Base-by-base conservation (phyloP, 2,888 invertebrate species). In the Frankliniella fusca region DNA sequence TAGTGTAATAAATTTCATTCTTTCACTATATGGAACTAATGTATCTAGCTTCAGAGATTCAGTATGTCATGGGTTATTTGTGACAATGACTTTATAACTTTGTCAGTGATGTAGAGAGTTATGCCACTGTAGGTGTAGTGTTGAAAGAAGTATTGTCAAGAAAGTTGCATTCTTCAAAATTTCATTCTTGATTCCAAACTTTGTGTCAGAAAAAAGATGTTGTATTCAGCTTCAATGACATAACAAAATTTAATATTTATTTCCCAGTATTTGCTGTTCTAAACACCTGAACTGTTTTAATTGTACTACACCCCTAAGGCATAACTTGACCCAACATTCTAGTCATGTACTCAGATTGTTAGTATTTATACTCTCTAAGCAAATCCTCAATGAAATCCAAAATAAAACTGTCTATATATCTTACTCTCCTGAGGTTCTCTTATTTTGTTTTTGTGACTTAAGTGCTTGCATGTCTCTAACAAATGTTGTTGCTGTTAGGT, bases 381-480 rank as follows among this genome's bases (percentile, higher is more conserved):
- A 27, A 27, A 9, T 23, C 27, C 23, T 15, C 7, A 20, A 15
- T 54, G 15, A 20, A 54, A 20, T 54, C 54, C 10, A 12, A 23
- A 76, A 76, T 23, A 23, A 76, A 76, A 76, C 70, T 76, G 70
- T 76, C 70, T 23, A 76, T 27, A 76, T 38, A 38, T 38, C 38
- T 5, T 38, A 38, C 38, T 38, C 38, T 38, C 2, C 38, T 38
- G 38, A 38, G 38, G 3, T 38, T 38, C 5, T 38, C 38, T 38
- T 38, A 2, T 38, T 38, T 38, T 38, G 5, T 38, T 38, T 38
- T 38, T 38, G 3, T 38, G 38, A 38, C 38, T 5, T 38, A 38
- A 5, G 38, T 38, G 38, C 5, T 5, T 38, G 38, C 5, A 5
- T 38, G 38, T 38, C 38, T 38, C 38, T 5, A 38, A 38, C 38